A percentile compares a stretch with the other conserved stretches of the same genome.
Conservation (phyloP, 2,888 invertebrate genomes). For the Aporophyla nigra region DNA sequence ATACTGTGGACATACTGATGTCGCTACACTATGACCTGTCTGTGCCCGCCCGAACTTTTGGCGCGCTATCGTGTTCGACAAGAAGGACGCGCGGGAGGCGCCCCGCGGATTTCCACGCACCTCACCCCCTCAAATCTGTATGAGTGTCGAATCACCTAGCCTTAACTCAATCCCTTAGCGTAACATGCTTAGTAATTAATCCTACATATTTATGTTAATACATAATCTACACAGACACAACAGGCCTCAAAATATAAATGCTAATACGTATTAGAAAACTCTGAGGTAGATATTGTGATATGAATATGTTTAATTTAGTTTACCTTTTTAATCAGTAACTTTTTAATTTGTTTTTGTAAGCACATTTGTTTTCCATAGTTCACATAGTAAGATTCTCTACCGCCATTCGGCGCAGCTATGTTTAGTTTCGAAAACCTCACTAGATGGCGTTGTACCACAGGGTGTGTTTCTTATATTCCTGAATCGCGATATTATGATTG, state of each 20-base stretch:
- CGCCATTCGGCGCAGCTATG: no score
- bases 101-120: no score
- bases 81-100: no score
- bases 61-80: no score
- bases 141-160: no score
- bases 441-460: background rate
- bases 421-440: background rate
- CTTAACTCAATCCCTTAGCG: constrained; percentile 41
- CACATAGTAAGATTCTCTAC: background rate
- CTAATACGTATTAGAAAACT: background rate
- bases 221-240: background rate
- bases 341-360: background rate
- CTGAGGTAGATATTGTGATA: background rate
- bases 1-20: no score
- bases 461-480: background rate
- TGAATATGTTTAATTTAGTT: background rate
- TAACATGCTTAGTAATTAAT: constrained; percentile 41
- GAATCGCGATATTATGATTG: constrained; percentile 16
- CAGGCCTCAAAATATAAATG: background rate
- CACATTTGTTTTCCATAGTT: background rate
- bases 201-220: constrained; percentile 19
- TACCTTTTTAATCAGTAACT: no score
- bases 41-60: no score
- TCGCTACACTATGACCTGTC: no score
- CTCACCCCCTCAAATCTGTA: no score